A percentile compares a stretch with the other conserved stretches of the same genome.
Conservation (phyloP, 2,113 vertebrate species). For the Spea multiplicata region DNA sequence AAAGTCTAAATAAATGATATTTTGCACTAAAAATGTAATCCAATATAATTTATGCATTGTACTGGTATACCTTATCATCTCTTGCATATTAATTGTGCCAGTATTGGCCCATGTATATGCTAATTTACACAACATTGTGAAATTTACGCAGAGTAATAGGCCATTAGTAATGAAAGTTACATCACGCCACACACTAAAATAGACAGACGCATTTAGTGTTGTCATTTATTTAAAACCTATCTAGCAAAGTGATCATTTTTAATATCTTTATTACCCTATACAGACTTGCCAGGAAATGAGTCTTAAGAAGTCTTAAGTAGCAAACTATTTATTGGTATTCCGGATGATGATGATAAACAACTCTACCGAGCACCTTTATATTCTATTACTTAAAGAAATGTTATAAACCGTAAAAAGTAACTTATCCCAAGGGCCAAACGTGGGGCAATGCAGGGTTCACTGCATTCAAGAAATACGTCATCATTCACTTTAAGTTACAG, state of each 20-base stretch:
- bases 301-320: constrained; percentile 5
- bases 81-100: neutral
- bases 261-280: neutral
- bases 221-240: neutral
- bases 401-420: no score
- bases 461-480: no score
- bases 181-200: neutral
- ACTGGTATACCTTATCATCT: neutral
- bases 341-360: no score
- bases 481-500: no score
- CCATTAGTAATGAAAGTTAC: neutral
- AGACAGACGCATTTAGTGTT: neutral
- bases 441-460: no score
- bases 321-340: neutral
- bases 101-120: neutral
- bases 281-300: neutral
- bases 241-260: neutral
- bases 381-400: no score
- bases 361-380: no score
- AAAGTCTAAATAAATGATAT: neutral
- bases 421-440: no score
- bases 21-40: neutral
- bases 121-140: neutral
- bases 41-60: neutral
- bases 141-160: neutral